Conservation (phyloP, 2,888 invertebrate genomes). For the Tiliacea citrago region DNA sequence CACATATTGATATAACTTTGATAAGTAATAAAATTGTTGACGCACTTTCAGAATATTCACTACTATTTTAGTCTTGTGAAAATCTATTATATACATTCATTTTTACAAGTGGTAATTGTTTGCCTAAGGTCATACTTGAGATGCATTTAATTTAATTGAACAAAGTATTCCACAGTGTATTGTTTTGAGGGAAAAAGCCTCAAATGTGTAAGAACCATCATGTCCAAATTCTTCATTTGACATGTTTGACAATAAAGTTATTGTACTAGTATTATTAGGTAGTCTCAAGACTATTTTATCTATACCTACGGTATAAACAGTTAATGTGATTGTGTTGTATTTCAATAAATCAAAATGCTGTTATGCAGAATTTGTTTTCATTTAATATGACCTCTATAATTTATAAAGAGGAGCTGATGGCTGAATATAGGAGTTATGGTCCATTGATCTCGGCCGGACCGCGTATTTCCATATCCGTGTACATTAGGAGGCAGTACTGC, state of each 20-base stretch:
- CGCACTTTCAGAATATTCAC: constrained; percentile 69
- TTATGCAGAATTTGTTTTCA: constrained; percentile 71
- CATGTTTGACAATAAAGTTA: constrained; percentile 89
- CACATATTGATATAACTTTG: constrained; percentile 72
- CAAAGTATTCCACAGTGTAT: constrained; percentile 51
- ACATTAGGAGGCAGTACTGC: too few species aligned
- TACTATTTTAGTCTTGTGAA: constrained; percentile 59
- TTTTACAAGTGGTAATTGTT: constrained; percentile 37
- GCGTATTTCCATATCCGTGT: too few species aligned
- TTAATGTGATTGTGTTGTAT: constrained; percentile 88
- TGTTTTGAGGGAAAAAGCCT: constrained; percentile 49
- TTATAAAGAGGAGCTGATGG: not conserved
- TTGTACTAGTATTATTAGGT: constrained; percentile 86
- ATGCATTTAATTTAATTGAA: constrained; percentile 62
- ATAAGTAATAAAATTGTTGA: constrained; percentile 68
- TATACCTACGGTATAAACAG: constrained; percentile 81
- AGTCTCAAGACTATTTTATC: constrained; percentile 82
- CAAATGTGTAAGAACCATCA: constrained; percentile 67
- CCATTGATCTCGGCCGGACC: not conserved
- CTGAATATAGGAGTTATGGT: not conserved
- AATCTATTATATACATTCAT: constrained; percentile 53
- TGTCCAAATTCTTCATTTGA: constrained; percentile 80
- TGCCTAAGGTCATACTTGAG: constrained; percentile 49
- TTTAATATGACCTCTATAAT: constrained; percentile 10
- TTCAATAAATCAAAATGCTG: constrained; percentile 87